A percentile compares a stretch with the other conserved stretches of the same genome.
Conservation (phyloP, 2,113 vertebrate species). For the Sprattus sprattus region DNA sequence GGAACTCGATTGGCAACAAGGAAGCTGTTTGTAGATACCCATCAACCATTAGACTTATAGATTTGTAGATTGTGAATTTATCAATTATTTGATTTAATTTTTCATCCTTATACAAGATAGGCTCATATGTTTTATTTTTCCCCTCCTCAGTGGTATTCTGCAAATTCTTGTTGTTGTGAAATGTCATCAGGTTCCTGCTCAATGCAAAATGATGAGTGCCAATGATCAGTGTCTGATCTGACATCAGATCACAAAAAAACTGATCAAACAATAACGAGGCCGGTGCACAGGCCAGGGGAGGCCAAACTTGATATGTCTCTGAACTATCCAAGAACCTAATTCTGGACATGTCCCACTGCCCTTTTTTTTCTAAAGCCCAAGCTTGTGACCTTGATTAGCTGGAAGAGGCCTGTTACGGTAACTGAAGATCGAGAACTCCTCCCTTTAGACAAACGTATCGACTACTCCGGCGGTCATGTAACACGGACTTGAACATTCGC, state of each 20-base stretch:
- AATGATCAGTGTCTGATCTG: neutral
- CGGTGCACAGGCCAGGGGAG: neutral
- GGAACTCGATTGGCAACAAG: neutral
- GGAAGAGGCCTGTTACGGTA: neutral
- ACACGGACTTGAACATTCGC: slow-evolving; percentile 31
- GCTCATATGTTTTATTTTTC: too few species aligned
- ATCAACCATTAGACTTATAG: neutral
- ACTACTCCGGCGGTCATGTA: slow-evolving; percentile 21
- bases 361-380: neutral
- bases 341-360: neutral
- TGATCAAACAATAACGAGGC: neutral
- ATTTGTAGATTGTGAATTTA: neutral
- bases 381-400: neutral
- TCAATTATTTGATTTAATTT: neutral
- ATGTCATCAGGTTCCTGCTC: neutral
- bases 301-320: neutral
- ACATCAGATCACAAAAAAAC: neutral
- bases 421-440: neutral
- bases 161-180: neutral
- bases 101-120: too few species aligned
- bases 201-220: neutral
- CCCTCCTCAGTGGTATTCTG: too few species aligned
- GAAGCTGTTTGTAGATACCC: neutral
- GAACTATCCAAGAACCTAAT: neutral
- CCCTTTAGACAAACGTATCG: slow-evolving; percentile 26